These are phyloP conservation scores for Cheilosia impressa DNA, from an alignment of 2,888 invertebrate species.

Conservation along the genomic window DNA sequence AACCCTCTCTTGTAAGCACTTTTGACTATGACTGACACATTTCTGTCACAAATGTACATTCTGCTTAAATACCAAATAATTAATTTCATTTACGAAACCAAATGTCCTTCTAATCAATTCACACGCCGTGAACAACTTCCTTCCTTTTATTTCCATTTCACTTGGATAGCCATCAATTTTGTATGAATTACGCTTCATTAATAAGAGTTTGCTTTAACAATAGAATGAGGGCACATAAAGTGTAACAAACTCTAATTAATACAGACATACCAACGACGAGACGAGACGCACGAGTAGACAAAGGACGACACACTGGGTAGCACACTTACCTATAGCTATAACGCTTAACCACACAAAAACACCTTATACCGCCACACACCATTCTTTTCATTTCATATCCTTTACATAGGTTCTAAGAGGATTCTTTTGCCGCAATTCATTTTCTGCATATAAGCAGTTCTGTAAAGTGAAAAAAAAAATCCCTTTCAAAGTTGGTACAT, in stretches of 20 bases:
- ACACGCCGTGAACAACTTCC: not conserved
- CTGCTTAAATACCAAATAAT: too few species aligned
- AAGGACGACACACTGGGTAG: not conserved
- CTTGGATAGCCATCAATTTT: conserved; percentile 34
- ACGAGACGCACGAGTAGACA: not conserved
- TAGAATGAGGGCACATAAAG: conserved; percentile 3
- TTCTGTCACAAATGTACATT: too few species aligned
- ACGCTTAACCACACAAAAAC: not conserved
- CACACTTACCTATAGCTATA: too few species aligned
- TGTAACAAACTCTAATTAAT: conserved; percentile 34
- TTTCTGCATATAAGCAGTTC: not conserved
- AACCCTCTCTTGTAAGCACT: too few species aligned
- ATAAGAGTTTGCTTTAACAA: conserved; percentile 5
- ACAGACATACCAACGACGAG: conserved; percentile 9
- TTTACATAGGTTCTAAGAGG: conserved; percentile 16
- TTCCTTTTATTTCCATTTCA: not conserved
- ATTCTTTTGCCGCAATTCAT: conserved; percentile 26
- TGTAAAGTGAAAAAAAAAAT: not conserved
- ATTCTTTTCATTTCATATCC: conserved; percentile 11
- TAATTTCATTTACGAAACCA: too few species aligned
- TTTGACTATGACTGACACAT: too few species aligned
- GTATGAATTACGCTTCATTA: conserved; percentile 28
- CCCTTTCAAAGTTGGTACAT: not conserved
- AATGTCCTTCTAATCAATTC: too few species aligned
- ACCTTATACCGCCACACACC: not conserved